Base-by-base conservation (phyloP, 2,797 vertebrate species). In the Lepilemur septentrionalis region DNA sequence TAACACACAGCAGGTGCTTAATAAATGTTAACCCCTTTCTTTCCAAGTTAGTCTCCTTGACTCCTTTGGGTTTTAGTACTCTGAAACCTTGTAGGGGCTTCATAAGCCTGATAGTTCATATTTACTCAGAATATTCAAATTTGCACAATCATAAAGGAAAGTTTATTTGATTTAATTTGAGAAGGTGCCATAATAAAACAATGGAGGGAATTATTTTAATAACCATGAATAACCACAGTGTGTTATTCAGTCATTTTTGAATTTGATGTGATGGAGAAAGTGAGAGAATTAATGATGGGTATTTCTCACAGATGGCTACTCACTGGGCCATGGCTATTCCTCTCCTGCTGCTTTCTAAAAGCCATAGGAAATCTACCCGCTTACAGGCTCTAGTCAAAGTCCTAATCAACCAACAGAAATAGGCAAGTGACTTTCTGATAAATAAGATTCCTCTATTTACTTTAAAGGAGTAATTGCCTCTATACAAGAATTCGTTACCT, bases 41-140 rank as follows among this genome's bases (percentile, higher is more conserved):
- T 69, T 83, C 43, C 9, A 57, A 83, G 6, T 76, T 22, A n/a
- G 14, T 61, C 30, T 89, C 23, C 20, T 57, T 3, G 1, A 46
- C n/a, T 55, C 38, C 75, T 90, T 70, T 59, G 70, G 14, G 28
- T 69, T 90, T 82, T 50, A 81, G 59, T 52, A 81, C n/a, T 30
- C 72, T 41, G 48, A 91, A 94, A 22, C 5, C 55, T 67, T 61
- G 0, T 43, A 52, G 11, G 67, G 30, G 35, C 2, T 91, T 78
- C 20, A 38, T 13, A 28, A 84, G 48, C 35, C 48, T 52, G 10
- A 55, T 2, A 20, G 28, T 85, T 76, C 59, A 72, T 22, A 46
- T 80, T 67, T 63, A 94, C 11, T 88, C 61, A 88, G 78, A 94
- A 70, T 52, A 93, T 61, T 70, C 48, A 81, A 75, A 52, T 81